phyloP scores from a whole-genome alignment of 92 coral and sea anemone genomes.

The Blastomussa wellsi region DNA sequence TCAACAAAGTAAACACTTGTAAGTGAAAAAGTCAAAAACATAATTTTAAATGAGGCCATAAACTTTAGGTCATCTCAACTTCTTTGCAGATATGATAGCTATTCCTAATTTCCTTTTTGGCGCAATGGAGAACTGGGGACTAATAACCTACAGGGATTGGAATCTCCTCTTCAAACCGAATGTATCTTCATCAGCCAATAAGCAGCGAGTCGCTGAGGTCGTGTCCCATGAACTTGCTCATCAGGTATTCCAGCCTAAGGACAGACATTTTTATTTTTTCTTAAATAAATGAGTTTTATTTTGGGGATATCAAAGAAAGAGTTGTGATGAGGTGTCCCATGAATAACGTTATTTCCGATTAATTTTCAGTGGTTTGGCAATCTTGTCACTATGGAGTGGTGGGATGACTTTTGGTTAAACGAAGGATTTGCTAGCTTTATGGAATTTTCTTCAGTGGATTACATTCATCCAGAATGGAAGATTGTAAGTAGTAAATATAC shows the following conservation, averaged over 20 bases:
- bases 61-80: not conserved
- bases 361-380: constrained; percentile 61
- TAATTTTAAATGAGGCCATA: too few species aligned
- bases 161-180: constrained; percentile 65
- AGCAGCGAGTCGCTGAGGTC: constrained; percentile 53
- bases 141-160: constrained; percentile 68
- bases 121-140: constrained; percentile 97
- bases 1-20: too few species aligned
- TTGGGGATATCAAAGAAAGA: not conserved
- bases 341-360: not conserved
- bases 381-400: constrained; percentile 60
- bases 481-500: constrained; percentile 32
- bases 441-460: constrained; percentile 24
- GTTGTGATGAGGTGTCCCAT: not conserved
- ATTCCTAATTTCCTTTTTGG: constrained; percentile 71
- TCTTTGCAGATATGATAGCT: constrained; percentile 70
- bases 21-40: too few species aligned
- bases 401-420: constrained; percentile 59
- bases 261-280: not conserved
- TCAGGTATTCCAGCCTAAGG: constrained; percentile 54
- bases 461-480: constrained; percentile 58
- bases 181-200: constrained; percentile 65
- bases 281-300: too few species aligned
- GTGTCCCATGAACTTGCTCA: constrained; percentile 85
- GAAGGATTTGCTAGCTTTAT: constrained; percentile 58